phyloP scores from a whole-genome alignment of 2,888 invertebrate species.

The Balanococcus diminutus region DNA sequence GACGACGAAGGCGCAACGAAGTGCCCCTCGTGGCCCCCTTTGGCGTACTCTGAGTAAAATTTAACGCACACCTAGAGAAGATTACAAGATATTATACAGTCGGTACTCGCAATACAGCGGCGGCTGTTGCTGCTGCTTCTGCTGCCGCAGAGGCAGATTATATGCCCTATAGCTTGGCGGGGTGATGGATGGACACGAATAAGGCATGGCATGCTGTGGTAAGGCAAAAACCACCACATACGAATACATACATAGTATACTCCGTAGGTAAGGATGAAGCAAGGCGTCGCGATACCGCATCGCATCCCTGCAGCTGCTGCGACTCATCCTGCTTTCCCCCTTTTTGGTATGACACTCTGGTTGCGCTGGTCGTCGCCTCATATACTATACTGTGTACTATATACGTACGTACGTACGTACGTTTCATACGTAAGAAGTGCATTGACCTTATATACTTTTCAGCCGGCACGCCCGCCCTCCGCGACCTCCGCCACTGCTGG shows the following conservation, averaged over 20 bases:
- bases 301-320: neutral
- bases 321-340: neutral
- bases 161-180: neutral
- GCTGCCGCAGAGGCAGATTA: neutral
- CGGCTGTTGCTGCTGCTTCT: neutral
- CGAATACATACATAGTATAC: neutral
- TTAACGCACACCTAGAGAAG: neutral
- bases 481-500: neutral
- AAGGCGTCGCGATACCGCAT: neutral
- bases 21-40: neutral
- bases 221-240: too few species aligned
- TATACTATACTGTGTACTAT: neutral
- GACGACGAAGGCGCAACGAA: neutral
- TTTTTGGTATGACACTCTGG: neutral
- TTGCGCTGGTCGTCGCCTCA: neutral
- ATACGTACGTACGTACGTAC: neutral
- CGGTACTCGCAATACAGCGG: neutral
- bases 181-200: neutral
- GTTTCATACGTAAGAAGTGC: neutral
- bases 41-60: neutral
- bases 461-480: neutral
- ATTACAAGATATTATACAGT: neutral
- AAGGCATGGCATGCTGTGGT: too few species aligned
- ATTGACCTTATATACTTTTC: slow-evolving; percentile 1
- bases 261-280: neutral